A percentile compares a stretch with the other conserved stretches of the same genome.
These are phyloP conservation scores for Brachionus koreanus DNA, from an alignment of 1,140 invertebrate genomes.

Conservation along the genomic window DNA sequence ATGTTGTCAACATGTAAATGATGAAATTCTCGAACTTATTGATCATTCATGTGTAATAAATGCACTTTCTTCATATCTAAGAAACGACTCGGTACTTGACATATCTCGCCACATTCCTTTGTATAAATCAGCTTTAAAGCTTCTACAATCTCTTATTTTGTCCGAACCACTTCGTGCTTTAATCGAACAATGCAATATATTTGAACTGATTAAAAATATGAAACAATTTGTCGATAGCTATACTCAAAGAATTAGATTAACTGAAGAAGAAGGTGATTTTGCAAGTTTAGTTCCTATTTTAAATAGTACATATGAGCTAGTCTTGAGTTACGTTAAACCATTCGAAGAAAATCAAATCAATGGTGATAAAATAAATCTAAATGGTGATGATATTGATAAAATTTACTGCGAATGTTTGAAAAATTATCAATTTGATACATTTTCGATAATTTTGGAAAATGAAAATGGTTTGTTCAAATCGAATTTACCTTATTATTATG, in stretches of 20 bases:
- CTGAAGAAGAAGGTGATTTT: conserved; percentile 46
- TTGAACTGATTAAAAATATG: conserved; percentile 73
- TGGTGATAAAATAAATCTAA: not conserved
- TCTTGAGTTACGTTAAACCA: conserved; percentile 19
- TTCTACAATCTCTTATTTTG: conserved; percentile 73
- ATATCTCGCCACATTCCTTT: conserved; percentile 88
- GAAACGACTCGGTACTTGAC: conserved; percentile 89
- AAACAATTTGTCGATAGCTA: conserved; percentile 84
- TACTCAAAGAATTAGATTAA: conserved; percentile 72
- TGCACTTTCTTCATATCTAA: conserved; percentile 80
- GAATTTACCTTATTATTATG: conserved; percentile 83
- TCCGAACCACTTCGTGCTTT: conserved; percentile 67
- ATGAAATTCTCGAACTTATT: conserved; percentile 68
- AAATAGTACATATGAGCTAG: conserved; percentile 17
- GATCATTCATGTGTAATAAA: conserved; percentile 77
- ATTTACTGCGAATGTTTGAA: conserved; percentile 78
- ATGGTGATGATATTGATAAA: conserved; percentile 59
- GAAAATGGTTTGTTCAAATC: conserved; percentile 72
- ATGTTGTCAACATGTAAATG: not conserved
- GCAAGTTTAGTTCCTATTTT: conserved; percentile 31
- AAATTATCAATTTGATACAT: conserved; percentile 80
- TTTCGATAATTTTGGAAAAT: conserved; percentile 80
- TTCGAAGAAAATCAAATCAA: conserved; percentile 18
- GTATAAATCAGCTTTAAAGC: conserved; percentile 75
- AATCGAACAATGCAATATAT: conserved; percentile 63